Evolutionary conservation across 2,888 invertebrate species (phyloP).

Genomic region (Agriopis leucophaearia): DNA sequence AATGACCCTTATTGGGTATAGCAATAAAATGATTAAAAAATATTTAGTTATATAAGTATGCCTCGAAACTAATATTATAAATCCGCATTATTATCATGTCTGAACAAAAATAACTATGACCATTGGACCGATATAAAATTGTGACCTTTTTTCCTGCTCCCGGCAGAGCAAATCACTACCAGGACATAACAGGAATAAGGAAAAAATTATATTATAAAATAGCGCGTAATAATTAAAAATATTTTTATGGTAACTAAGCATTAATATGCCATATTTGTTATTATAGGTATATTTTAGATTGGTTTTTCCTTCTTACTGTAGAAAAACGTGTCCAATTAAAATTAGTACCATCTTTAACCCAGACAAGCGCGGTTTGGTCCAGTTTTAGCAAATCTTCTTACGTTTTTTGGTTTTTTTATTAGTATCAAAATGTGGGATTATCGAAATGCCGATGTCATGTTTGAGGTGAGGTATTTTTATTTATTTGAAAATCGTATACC

Average conservation of each 20-base stretch:
- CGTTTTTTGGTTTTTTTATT: constrained; percentile 27
- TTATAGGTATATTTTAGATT: constrained; percentile 55
- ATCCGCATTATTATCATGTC: constrained; percentile 7
- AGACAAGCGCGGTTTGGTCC: constrained; percentile 36
- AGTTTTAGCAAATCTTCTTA: not conserved
- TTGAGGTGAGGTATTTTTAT: constrained; percentile 54
- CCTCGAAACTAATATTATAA: not conserved
- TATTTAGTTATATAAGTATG: not conserved
- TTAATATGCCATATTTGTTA: constrained; percentile 44
- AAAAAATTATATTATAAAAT: constrained; percentile 43
- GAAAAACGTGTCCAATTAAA: constrained; percentile 45
- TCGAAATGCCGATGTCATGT: constrained; percentile 54
- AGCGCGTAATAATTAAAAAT: constrained; percentile 48
- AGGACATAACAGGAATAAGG: constrained; percentile 55
- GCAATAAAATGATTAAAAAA: not conserved
- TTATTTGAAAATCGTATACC: not conserved
- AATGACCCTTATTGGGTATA: too few relatives aligned
- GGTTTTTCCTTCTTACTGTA: constrained; percentile 56
- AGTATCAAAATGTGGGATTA: constrained; percentile 59
- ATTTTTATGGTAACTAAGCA: constrained; percentile 44
- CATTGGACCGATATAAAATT: constrained; percentile 14
- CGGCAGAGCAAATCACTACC: constrained; percentile 36
- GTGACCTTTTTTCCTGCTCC: constrained; percentile 49
- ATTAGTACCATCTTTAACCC: constrained; percentile 35
- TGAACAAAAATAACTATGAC: constrained; percentile 17